phyloP scores from a whole-genome alignment of 1,140 invertebrate species.

The Gryon sp. region DNA sequence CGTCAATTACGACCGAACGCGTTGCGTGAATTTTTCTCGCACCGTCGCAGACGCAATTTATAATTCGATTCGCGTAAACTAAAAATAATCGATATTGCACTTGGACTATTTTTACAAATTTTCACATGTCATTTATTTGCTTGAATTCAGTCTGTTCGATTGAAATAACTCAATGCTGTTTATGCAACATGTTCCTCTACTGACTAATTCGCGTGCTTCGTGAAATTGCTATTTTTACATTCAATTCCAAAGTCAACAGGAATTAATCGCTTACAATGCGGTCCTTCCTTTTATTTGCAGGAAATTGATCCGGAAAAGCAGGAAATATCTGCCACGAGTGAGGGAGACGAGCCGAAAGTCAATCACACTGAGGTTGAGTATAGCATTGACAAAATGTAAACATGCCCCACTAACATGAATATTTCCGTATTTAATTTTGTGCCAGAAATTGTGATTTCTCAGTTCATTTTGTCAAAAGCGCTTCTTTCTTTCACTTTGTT shows the following conservation, averaged over 20 bases:
- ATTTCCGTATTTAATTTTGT: not conserved
- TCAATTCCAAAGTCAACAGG: not conserved
- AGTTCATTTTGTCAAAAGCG: not conserved
- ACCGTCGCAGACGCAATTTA: slow-evolving; percentile 15
- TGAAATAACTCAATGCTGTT: slow-evolving; percentile 62
- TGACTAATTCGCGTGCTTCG: slow-evolving; percentile 17
- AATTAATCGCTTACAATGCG: not conserved
- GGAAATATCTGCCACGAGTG: slow-evolving; percentile 76
- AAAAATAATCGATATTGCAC: slow-evolving; percentile 59
- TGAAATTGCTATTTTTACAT: slow-evolving; percentile 38
- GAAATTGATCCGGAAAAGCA: slow-evolving; percentile 83
- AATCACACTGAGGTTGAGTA: slow-evolving; percentile 81
- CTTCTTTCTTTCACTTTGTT: not conserved
- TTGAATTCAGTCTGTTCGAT: slow-evolving; percentile 52
- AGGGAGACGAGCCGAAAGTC: slow-evolving; percentile 79
- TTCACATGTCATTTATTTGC: slow-evolving; percentile 55
- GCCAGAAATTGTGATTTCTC: not conserved
- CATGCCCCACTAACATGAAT: slow-evolving; percentile 40
- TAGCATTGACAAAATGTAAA: slow-evolving; percentile 36
- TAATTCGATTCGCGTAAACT: slow-evolving; percentile 27
- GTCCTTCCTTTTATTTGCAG: slow-evolving; percentile 72
- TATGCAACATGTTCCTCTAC: slow-evolving; percentile 41
- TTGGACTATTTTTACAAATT: slow-evolving; percentile 57
- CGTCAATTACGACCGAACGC: slow-evolving; percentile 14
- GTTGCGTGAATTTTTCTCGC: slow-evolving; percentile 25